Evolutionary conservation across 1,140 invertebrate species (phyloP).

Genomic region (Megalopta genalis): DNA sequence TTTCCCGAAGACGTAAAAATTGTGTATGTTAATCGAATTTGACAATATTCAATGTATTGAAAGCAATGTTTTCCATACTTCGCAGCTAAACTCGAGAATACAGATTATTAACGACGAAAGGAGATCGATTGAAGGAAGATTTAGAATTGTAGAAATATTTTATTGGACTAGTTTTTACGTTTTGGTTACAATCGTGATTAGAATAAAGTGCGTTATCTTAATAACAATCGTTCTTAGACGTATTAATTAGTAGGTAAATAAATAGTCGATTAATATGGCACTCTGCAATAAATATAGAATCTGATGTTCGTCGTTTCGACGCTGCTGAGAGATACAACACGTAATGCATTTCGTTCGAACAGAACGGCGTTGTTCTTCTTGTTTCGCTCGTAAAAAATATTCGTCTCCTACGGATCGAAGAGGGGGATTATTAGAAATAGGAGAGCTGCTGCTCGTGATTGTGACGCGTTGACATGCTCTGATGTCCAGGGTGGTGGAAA

Average conservation of each 20-base stretch:
- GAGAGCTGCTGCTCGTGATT: constrained; percentile 69
- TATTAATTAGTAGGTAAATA: constrained; percentile 48
- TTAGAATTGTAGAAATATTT: constrained; percentile 53
- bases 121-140: not conserved
- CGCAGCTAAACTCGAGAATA: no score
- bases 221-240: constrained; percentile 20
- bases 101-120: not conserved
- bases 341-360: not conserved
- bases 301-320: not conserved
- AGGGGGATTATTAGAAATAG: constrained; percentile 64
- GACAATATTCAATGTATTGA: no score
- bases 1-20: no score
- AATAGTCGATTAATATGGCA: constrained; percentile 60
- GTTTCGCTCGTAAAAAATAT: not conserved
- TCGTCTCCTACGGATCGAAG: constrained; percentile 1
- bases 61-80: no score
- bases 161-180: constrained; percentile 61
- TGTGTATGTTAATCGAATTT: no score
- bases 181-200: constrained; percentile 56
- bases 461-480: constrained; percentile 62
- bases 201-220: constrained; percentile 20
- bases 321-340: not conserved
- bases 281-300: constrained; percentile 60
- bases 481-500: constrained; percentile 67
- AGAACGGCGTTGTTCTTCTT: not conserved